Percentiles rank a stretch among this genome's conserved stretches.
phyloP scores from a whole-genome alignment of 2,113 vertebrate species.

The Plestiodon gilberti region DNA sequence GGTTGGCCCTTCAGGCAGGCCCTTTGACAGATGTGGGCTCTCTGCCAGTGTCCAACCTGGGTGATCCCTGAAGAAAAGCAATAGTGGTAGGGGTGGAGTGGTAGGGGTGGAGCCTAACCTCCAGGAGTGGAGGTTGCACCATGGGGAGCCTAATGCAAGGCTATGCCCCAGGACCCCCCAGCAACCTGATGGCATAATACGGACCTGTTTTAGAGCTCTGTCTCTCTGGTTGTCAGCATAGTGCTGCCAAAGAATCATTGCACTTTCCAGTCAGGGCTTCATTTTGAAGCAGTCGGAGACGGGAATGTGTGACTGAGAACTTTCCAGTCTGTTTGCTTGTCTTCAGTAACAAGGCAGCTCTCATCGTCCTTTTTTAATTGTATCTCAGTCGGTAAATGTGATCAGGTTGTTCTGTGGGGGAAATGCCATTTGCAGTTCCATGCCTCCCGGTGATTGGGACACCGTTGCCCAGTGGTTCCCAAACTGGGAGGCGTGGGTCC shows the following conservation, averaged over 20 bases:
- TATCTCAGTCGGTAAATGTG: background rate
- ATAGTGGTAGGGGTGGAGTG: too few species aligned
- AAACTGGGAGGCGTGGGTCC: too few species aligned
- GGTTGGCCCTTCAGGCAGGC: background rate
- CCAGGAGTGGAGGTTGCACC: too few species aligned
- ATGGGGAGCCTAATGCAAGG: too few species aligned
- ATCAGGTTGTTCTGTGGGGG: background rate
- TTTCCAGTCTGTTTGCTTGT: background rate
- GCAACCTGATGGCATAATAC: too few species aligned
- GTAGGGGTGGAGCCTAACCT: too few species aligned
- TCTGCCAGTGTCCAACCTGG: background rate
- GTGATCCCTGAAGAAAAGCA: background rate
- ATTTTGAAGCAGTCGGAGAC: background rate
- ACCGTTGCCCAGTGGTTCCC: background rate
- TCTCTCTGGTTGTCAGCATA: background rate
- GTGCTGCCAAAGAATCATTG: background rate
- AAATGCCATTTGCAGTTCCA: slow-evolving; percentile 9
- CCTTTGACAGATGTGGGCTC: background rate
- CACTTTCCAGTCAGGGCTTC: background rate
- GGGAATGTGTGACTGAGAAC: background rate
- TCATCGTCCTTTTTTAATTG: background rate
- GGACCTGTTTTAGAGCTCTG: too few species aligned
- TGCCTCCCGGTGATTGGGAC: background rate
- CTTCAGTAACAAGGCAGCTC: background rate
- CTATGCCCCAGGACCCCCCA: too few species aligned